Evolutionary conservation across 2,113 vertebrate genomes (phyloP).

Genomic region (Herpetotheres cachinnans): DNA sequence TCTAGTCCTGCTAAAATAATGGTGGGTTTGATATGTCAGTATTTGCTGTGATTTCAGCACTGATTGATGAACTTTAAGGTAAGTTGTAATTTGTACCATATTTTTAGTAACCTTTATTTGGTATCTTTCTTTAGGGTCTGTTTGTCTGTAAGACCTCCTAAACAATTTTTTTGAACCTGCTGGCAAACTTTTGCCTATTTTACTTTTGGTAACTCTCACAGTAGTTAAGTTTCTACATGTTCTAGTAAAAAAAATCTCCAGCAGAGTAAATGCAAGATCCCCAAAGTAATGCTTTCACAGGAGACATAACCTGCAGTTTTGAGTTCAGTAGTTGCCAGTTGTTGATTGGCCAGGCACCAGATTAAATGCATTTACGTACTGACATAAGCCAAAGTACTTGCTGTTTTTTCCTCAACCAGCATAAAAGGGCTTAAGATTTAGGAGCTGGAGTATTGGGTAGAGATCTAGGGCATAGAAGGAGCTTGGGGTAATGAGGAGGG

Average conservation of each 20-base stretch:
- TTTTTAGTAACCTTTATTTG: background rate
- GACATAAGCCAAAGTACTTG: background rate
- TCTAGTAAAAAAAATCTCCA: background rate
- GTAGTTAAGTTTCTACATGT: background rate
- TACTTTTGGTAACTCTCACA: background rate
- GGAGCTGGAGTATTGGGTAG: background rate
- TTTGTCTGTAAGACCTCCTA: background rate
- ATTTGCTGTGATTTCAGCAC: background rate
- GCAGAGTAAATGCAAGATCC: background rate
- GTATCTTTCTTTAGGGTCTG: background rate
- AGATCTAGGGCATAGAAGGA: background rate
- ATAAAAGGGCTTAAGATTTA: background rate
- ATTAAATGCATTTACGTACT: background rate
- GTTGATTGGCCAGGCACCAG: background rate
- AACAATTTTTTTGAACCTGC: background rate
- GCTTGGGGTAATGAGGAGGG: background rate
- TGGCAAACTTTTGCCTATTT: background rate
- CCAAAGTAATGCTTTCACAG: background rate
- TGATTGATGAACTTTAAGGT: background rate
- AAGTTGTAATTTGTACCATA: background rate
- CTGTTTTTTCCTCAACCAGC: background rate
- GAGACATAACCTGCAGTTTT: background rate
- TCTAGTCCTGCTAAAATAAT: background rate
- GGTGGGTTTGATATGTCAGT: background rate
- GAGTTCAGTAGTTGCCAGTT: background rate